Conservation (phyloP, 2,888 invertebrate genomes). For the Sceliomorpha sp. region DNA sequence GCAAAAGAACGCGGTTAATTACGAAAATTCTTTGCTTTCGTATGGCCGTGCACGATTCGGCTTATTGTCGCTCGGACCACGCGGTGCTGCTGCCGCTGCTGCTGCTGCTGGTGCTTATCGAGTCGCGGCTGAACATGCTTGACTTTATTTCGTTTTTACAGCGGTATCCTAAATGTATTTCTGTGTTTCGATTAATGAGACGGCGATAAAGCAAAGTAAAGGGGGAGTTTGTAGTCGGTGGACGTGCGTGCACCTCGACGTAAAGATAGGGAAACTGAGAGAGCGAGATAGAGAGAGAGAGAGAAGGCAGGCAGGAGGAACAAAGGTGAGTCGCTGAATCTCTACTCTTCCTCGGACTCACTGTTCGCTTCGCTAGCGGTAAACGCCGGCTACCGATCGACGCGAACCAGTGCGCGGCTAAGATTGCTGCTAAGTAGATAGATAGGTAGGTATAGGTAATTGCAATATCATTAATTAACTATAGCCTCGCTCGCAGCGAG, state of each 20-base stretch:
- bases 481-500: conserved; percentile 49
- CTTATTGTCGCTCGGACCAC: no score
- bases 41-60: no score
- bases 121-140: conserved; percentile 35
- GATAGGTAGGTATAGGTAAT: conserved; percentile 59
- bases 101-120: conserved; percentile 46
- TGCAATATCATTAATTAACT: conserved; percentile 70
- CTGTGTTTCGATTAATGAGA: conserved; percentile 68
- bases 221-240: conserved; percentile 7
- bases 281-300: conserved; percentile 2
- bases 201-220: conserved; percentile 60
- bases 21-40: conserved; percentile 46
- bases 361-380: conserved; percentile 8
- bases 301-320: conserved; percentile 17
- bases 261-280: conserved; percentile 22
- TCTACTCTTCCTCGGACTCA: conserved; percentile 6
- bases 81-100: conserved; percentile 27
- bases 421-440: no score
- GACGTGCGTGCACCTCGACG: conserved; percentile 26
- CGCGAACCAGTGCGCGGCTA: conserved; percentile 21
- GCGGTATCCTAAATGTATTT: conserved; percentile 64
- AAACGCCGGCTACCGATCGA: conserved; percentile 33
- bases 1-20: conserved; percentile 50
- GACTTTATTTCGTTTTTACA: conserved; percentile 62
- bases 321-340: conserved; percentile 30